A percentile compares a stretch with the other conserved stretches of the same genome.
phyloP scores from a whole-genome alignment of 2,797 vertebrate species.

The Syngnathus rostellatus region DNA sequence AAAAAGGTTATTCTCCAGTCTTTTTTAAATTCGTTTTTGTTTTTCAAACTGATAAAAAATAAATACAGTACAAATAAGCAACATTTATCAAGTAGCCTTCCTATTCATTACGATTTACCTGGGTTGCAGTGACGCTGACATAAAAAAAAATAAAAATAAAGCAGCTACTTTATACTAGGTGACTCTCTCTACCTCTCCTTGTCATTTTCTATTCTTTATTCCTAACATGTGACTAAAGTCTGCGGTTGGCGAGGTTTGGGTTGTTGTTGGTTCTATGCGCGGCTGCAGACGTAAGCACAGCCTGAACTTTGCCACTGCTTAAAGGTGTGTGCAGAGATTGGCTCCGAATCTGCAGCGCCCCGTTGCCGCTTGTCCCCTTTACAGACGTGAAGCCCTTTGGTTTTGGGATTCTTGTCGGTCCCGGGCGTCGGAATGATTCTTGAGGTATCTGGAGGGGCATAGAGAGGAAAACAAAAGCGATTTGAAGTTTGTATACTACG shows the following conservation, averaged over 20 bases:
- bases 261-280: conserved; percentile 49
- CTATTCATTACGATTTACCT: background rate
- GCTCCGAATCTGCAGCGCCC: conserved; percentile 30
- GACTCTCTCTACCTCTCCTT: background rate
- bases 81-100: background rate
- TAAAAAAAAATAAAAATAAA: background rate
- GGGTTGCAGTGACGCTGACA: background rate
- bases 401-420: conserved; percentile 84
- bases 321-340: conserved; percentile 9
- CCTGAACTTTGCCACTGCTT: conserved; percentile 28
- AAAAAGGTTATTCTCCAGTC: background rate
- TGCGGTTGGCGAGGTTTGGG: conserved; percentile 53
- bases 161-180: background rate
- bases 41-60: background rate
- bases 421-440: conserved; percentile 68
- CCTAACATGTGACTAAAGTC: conserved; percentile 33
- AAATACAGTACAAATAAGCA: background rate
- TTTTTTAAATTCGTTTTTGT: background rate
- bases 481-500: background rate
- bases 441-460: conserved; percentile 71
- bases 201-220: background rate
- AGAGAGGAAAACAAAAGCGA: conserved; percentile 3
- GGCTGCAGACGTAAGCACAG: conserved; percentile 11
- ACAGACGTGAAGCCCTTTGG: conserved; percentile 68
- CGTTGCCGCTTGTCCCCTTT: conserved; percentile 55